Base-by-base conservation (phyloP, 1,140 invertebrate species). In the Brachionus koreanus region DNA sequence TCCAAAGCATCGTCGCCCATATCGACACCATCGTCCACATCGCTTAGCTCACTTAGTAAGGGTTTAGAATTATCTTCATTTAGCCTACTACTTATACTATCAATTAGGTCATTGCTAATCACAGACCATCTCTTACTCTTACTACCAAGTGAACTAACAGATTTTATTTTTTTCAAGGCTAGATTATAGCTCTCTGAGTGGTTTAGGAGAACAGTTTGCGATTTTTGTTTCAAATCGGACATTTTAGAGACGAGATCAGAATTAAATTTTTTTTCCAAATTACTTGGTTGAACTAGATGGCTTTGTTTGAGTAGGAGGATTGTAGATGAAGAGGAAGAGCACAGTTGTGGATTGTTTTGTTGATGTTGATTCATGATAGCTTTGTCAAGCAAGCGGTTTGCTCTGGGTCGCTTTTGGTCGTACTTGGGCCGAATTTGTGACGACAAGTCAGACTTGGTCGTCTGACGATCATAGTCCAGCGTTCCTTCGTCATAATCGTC, bases 211-310 rank as follows among this genome's bases (percentile, higher is more conserved):
- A 3, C 25, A 23, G 37, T 72, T 23, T 23, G 33, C 35, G 19
- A 39, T 39, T 72, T 72, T 39, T 72, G 67, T 37, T 42, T 23
- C 33, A 72, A 72, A 25, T 74, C 42, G 37, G 7, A 46, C 23
- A 74, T 25, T 46, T 74, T 74, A 74, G 25, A 74, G 19, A 19
- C 23, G 4, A 74, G 37, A 46, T 69, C 65, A 37, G 25, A 46
- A 74, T 74, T 74, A 74, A 74, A 74, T 35, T 46, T 74, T 74
- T 74, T 74, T 46, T 74, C 42, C 19, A 74, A 74, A 74, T 74
- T 74, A 74, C 69, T 74, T 74, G 37, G 69, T 25, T 74, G 37
- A 46, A 74, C 42, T 49, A 74, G 25, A 74, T 74, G 69, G 43
- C 69, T 74, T 74, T 74, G 69, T n/a, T 74, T 43, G 25, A 74